Percentiles rank a stretch among this genome's conserved stretches.
These are phyloP conservation scores for Cliona cf. orientalis DNA, from an alignment of 37 sponge, comb jelly and placozoan species.

Conservation along the genomic window DNA sequence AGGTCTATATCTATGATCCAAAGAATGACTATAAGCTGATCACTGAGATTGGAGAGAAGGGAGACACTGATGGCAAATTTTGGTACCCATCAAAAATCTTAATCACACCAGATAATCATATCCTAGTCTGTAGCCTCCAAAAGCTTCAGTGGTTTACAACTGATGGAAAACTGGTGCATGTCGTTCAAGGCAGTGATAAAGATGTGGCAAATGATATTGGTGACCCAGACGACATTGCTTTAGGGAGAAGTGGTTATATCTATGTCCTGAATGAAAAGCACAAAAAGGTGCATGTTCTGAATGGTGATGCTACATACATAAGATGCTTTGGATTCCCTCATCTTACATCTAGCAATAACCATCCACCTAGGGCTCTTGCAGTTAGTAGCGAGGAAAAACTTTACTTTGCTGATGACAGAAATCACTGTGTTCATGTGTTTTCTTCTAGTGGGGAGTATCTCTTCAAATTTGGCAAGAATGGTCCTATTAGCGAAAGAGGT, in stretches of 20 bases:
- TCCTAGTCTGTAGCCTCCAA: constrained; percentile 12
- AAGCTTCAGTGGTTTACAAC: constrained; percentile 15
- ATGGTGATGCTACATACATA: background rate
- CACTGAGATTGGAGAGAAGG: constrained; percentile 1
- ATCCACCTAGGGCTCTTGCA: background rate
- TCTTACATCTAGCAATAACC: background rate
- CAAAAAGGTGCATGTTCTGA: constrained; percentile 3
- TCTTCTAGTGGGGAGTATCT: constrained; percentile 8
- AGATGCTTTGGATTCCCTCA: background rate
- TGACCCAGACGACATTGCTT: background rate
- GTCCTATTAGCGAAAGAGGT: background rate
- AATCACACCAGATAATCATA: too few species aligned
- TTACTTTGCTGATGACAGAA: background rate
- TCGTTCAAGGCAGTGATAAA: background rate
- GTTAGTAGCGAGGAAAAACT: constrained; percentile 9
- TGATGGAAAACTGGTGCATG: constrained; percentile 14
- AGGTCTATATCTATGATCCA: background rate
- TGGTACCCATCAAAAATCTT: background rate
- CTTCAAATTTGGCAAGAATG: constrained; percentile 30
- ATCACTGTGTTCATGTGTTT: constrained; percentile 17
- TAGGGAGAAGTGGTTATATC: background rate
- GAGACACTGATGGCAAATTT: background rate
- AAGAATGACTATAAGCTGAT: background rate
- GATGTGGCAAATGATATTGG: background rate
- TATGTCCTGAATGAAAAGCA: background rate